Evolutionary conservation across 2,113 vertebrate species (phyloP).

Genomic region (Thomomys bottae): DNA sequence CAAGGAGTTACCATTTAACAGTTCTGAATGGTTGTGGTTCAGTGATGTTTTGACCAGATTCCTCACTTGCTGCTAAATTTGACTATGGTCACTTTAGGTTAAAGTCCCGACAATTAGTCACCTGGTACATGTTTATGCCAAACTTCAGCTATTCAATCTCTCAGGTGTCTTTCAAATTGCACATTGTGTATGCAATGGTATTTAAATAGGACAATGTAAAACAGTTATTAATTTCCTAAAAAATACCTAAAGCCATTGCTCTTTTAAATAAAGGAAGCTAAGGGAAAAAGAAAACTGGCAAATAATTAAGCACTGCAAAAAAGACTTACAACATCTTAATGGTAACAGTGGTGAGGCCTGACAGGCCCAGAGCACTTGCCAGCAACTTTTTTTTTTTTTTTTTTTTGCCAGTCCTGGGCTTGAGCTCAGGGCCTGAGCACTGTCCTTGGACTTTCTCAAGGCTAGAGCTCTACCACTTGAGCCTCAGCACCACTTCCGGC

Average conservation of each 20-base stretch:
- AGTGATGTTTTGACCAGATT: background rate
- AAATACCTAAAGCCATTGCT: background rate
- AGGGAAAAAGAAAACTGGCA: background rate
- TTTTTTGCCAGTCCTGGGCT: no score
- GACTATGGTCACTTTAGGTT: conserved; percentile 2
- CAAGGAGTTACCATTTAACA: background rate
- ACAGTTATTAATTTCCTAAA: conserved; percentile 8
- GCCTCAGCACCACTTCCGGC: no score
- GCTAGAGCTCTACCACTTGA: no score
- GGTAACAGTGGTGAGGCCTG: background rate
- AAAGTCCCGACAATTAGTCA: background rate
- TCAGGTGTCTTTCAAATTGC: background rate
- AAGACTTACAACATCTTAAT: background rate
- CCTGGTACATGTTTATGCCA: background rate
- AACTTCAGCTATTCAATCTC: background rate
- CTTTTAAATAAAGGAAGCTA: conserved; percentile 16
- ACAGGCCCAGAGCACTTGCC: background rate
- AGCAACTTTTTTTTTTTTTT: no score
- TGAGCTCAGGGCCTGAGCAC: no score
- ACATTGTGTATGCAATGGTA: background rate
- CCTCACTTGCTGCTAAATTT: background rate
- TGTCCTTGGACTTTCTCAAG: no score
- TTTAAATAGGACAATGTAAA: background rate
- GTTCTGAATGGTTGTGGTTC: background rate
- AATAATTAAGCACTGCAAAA: background rate